Conservation (phyloP, 2,113 vertebrate genomes). For the Uria lomvia region DNA sequence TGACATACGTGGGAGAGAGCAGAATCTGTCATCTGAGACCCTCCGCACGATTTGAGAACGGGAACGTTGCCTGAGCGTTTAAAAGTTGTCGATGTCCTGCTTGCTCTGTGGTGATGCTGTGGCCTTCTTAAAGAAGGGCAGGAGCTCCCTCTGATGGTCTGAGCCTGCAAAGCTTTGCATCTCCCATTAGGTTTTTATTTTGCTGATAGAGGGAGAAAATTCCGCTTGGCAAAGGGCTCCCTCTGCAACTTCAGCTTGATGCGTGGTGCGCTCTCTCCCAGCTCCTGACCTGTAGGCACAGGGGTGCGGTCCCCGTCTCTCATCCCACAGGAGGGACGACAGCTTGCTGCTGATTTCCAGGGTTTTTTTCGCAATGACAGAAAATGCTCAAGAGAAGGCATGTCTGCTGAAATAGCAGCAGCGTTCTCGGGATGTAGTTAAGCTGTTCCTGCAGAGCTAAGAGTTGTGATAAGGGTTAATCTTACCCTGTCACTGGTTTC, state of each 20-base stretch:
- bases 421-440: not conserved
- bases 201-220: not conserved
- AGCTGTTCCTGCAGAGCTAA: not conserved
- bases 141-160: constrained; percentile 69
- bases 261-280: not conserved
- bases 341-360: not conserved
- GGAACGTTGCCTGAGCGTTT: not conserved
- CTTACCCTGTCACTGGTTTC: not conserved
- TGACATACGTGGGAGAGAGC: not conserved
- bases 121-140: constrained; percentile 24
- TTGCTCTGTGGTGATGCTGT: not conserved
- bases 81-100: not conserved
- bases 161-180: not conserved
- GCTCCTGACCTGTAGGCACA: not conserved
- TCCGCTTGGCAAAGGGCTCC: not conserved
- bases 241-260: not conserved
- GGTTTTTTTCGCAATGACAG: not conserved
- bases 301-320: not conserved
- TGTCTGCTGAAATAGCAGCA: not conserved
- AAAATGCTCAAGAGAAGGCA: not conserved
- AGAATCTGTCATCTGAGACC: not conserved
- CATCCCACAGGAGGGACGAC: not conserved
- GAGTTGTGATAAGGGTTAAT: constrained; percentile 3
- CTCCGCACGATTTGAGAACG: not conserved
- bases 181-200: not conserved